Evolutionary conservation across 2,797 vertebrate genomes (phyloP).

Genomic region (Tarsius wallacei): DNA sequence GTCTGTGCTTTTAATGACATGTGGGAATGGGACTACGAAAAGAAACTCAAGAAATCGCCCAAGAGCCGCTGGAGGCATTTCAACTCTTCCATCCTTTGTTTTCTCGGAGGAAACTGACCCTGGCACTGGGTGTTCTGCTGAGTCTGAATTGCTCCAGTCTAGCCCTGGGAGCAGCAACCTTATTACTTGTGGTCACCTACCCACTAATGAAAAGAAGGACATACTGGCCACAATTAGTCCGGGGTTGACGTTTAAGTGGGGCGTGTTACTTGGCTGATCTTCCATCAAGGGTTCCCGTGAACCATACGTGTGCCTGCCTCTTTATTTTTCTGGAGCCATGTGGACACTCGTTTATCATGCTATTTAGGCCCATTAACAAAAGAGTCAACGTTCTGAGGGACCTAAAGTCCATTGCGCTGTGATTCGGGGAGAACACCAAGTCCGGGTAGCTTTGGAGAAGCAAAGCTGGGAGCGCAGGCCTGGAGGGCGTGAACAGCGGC

Average conservation of each 20-base stretch:
- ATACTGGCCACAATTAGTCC: slow-evolving; percentile 96
- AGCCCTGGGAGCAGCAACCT: slow-evolving; percentile 94
- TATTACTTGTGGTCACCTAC: slow-evolving; percentile 96
- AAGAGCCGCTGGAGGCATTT: slow-evolving; percentile 96
- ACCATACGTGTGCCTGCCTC: slow-evolving; percentile 96
- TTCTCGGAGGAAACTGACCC: slow-evolving; percentile 96
- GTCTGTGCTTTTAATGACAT: no score
- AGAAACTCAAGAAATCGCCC: slow-evolving; percentile 90
- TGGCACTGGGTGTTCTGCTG: slow-evolving; percentile 95
- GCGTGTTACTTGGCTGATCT: slow-evolving; percentile 97
- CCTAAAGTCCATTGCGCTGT: slow-evolving; percentile 96
- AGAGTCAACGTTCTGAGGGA: slow-evolving; percentile 95
- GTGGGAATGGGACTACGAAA: no score
- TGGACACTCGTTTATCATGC: slow-evolving; percentile 98
- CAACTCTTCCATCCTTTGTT: slow-evolving; percentile 94
- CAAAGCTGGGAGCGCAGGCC: slow-evolving; percentile 93
- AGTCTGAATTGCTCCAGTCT: slow-evolving; percentile 97
- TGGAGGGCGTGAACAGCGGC: slow-evolving; percentile 92
- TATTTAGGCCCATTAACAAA: slow-evolving; percentile 99
- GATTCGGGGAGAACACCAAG: slow-evolving; percentile 95
- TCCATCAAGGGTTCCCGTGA: slow-evolving; percentile 96
- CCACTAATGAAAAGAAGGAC: slow-evolving; percentile 98
- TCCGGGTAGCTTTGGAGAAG: slow-evolving; percentile 93
- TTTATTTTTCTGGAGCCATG: slow-evolving; percentile 97
- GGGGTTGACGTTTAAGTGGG: slow-evolving; percentile 99